Conservation (phyloP, 1,140 invertebrate genomes). For the Hylyphantes graminicola region DNA sequence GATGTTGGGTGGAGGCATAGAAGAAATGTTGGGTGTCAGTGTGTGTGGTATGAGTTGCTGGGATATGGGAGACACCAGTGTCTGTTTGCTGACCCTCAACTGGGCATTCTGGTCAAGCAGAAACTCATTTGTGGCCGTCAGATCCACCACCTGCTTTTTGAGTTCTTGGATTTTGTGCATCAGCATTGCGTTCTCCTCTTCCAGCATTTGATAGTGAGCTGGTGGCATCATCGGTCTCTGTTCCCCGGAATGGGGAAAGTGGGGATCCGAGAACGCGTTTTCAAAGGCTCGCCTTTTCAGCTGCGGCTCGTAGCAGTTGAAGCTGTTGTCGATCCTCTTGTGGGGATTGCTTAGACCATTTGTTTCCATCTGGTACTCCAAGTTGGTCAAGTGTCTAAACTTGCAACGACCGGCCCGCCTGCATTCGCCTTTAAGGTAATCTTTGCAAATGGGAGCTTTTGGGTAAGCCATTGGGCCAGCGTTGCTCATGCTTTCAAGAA, state of each 20-base stretch:
- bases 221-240: conserved; percentile 49
- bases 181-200: conserved; percentile 80
- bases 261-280: conserved; percentile 23
- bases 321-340: conserved; percentile 46
- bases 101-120: conserved; percentile 84
- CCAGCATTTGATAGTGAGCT: conserved; percentile 68
- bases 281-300: conserved; percentile 62
- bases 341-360: conserved; percentile 17
- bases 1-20: conserved; percentile 44
- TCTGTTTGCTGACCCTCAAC: conserved; percentile 75
- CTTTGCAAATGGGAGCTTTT: conserved; percentile 77
- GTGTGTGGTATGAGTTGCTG: conserved; percentile 58
- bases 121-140: conserved; percentile 85
- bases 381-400: conserved; percentile 71
- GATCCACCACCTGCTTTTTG: conserved; percentile 77
- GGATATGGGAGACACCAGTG: conserved; percentile 62
- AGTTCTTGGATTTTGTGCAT: conserved; percentile 80
- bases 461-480: conserved; percentile 38
- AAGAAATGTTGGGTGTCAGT: conserved; percentile 34
- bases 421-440: conserved; percentile 81
- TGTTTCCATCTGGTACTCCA: conserved; percentile 64
- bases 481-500: conserved; percentile 66
- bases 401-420: conserved; percentile 71
- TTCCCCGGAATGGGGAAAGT: conserved; percentile 15
- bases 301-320: conserved; percentile 62